phyloP scores from a whole-genome alignment of 2,888 invertebrate species.

The Hirtodrosophila alboralis region DNA sequence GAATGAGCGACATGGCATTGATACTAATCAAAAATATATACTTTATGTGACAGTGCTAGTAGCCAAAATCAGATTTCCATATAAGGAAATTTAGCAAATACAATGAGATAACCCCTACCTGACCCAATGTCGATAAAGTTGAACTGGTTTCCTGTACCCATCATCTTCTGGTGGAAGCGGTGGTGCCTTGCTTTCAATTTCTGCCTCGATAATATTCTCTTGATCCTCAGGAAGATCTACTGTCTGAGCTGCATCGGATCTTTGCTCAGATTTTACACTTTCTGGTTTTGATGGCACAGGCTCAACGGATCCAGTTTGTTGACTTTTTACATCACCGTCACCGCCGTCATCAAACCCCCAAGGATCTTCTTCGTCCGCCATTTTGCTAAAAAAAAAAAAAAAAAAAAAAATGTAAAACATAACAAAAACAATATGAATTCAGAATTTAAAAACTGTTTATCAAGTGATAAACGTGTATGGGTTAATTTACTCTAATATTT shows the following conservation, averaged over 20 bases:
- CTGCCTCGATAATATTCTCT: slow-evolving; percentile 81
- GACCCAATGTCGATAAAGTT: slow-evolving; percentile 92
- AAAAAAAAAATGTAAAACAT: no score
- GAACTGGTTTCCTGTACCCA: slow-evolving; percentile 88
- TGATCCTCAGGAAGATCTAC: slow-evolving; percentile 43
- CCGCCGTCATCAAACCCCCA: slow-evolving; percentile 85
- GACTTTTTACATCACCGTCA: slow-evolving; percentile 51
- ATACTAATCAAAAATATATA: no score
- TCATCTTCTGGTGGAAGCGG: slow-evolving; percentile 85
- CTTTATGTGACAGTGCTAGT: no score
- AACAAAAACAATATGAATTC: no score
- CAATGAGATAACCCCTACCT: slow-evolving; percentile 84
- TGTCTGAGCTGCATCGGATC: slow-evolving; percentile 31
- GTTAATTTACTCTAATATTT: no score
- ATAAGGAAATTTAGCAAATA: no score
- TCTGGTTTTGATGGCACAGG: slow-evolving; percentile 80
- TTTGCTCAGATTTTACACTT: slow-evolving; percentile 75
- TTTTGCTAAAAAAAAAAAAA: slow-evolving; percentile 48
- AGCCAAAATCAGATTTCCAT: no score
- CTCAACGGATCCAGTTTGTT: slow-evolving; percentile 62
- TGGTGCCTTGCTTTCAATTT: slow-evolving; percentile 85
- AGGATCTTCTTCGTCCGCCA: slow-evolving; percentile 86
- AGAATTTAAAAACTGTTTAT: no score
- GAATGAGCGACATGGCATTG: no score
- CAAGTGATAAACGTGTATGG: no score